A percentile compares a stretch with the other conserved stretches of the same genome.
Conservation (phyloP, 2,113 vertebrate genomes). For the Pseudorasbora parva region DNA sequence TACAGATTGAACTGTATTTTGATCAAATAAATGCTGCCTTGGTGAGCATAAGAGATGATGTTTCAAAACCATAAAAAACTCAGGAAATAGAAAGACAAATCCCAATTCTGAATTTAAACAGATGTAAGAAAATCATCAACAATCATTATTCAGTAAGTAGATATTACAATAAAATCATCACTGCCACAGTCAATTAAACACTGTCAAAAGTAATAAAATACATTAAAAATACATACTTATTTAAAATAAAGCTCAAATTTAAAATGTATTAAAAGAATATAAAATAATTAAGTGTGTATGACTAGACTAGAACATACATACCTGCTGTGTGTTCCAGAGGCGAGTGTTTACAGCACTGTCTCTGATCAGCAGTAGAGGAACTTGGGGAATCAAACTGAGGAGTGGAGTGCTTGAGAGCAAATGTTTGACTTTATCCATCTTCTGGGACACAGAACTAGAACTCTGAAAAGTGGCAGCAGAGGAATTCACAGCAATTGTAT, state of each 20-base stretch:
- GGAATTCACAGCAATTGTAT: not conserved
- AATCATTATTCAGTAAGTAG: not conserved
- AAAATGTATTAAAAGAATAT: not conserved
- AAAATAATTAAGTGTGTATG: not conserved
- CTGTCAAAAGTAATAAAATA: not conserved
- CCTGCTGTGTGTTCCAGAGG: constrained; percentile 80
- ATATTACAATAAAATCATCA: not conserved
- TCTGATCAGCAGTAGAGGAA: constrained; percentile 60
- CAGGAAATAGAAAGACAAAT: not conserved
- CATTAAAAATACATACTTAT: too few relatives aligned
- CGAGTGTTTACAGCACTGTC: constrained; percentile 42
- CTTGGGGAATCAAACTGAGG: constrained; percentile 66
- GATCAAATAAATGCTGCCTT: not conserved
- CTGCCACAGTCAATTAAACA: too few relatives aligned
- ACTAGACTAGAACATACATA: constrained; percentile 43
- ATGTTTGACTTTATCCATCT: constrained; percentile 70
- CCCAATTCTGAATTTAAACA: not conserved
- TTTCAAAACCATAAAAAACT: not conserved
- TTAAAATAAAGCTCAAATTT: not conserved
- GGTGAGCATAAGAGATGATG: not conserved
- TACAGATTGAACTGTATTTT: not conserved
- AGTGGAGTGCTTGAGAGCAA: constrained; percentile 74
- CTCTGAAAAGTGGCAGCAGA: constrained; percentile 59
- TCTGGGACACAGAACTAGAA: constrained; percentile 63
- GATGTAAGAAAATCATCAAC: not conserved